Evolutionary conservation across 2,888 invertebrate species (phyloP), one percentile per base, ranked within the genome.

Genomic region (Quadriops clusia): DNA sequence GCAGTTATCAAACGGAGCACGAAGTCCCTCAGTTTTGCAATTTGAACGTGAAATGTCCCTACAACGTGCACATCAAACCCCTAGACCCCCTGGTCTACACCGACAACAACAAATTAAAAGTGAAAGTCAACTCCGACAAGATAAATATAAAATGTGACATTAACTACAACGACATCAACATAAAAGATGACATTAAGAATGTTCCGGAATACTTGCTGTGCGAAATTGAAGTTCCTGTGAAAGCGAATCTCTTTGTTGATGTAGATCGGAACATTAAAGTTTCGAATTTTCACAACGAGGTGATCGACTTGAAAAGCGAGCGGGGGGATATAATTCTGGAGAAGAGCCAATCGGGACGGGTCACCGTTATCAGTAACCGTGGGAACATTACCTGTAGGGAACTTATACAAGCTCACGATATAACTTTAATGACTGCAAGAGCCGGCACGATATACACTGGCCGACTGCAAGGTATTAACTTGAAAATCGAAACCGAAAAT

Each of bases 11-110:
- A n/a, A n/a, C n/a, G n/a, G n/a, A n/a, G n/a, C n/a, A n/a, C n/a
- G 17, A 23, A 23, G 42, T 46, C 6, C 28, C 30, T 4, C 43
- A 53, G 3, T 58, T 55, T 38, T 51, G 54, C 36, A 50, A 50
- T 40, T 38, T 58, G 17, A 39, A 47, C 17, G 39, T 56, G 14
- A 46, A 50, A 33, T 35, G 53, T 10, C 51, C 52, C 4, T 56
- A 44, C 32, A 47, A 46, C 36, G 40, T 58, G 9, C 38, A 39
- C 12, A 39, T 56, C 22, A 45, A 45, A 31, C 55, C 56, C 5
- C 40, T 58, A 23, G 54, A 56, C 42, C 39, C 54, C 6, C 47
- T 52, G 33, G 50, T 51, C 35, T 55, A 54, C 39, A 45, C 43
- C 17, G 47, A 52, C 36, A 46, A 45, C 28, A 50, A 58, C 39